Evolutionary conservation across 2,113 vertebrate genomes (phyloP), one percentile per base, ranked within the genome.

Genomic region (Pygoscelis antarcticus): DNA sequence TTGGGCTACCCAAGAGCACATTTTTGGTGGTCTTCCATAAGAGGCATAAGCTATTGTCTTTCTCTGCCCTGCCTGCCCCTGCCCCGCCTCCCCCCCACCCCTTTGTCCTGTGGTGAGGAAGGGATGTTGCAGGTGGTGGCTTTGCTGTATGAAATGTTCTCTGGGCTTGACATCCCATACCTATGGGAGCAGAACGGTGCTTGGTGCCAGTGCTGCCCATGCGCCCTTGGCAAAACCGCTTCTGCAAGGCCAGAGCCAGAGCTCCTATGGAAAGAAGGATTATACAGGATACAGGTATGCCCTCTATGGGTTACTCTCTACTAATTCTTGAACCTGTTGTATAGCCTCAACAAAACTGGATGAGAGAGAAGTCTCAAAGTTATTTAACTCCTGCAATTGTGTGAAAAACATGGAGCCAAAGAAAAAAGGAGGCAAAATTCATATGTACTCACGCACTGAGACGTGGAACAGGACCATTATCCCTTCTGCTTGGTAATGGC

Each of bases 201-300:
- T 52, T 82, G 74, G 30, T 20, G 8, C 40, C 1, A 0, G 23
- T 42, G 29, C 51, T 93, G n/a, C 16, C 38, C 0, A 0, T 4
- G 16, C 6, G 23, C 47, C 62, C 68, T 78, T 42, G 29, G 60
- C 29, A 85, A 89, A 65, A 64, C 12, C 69, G 29, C 27, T 58
- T 47, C 68, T 66, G 38, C 32, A 36, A 61, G 44, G 52, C 19
- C 18, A 36, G n/a, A 65, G 42, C 21, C 46, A 42, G 72, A 83
- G 51, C 29, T 66, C n/a, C 38, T 70, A 1, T 21, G 42, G 51
- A 66, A 62, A 34, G 18, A 7, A 12, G 61, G 34, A 52, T 69
- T 42, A 25, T 18, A 21, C 32, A 74, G 46, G 29, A 25, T 18
- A 21, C 32, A 74, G 46, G 29, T 54, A 18, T 47, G 32, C 4